Percentiles rank a stretch among this genome's conserved stretches.
Conservation (phyloP, 2,888 invertebrate species). For the Pteria penguin region DNA sequence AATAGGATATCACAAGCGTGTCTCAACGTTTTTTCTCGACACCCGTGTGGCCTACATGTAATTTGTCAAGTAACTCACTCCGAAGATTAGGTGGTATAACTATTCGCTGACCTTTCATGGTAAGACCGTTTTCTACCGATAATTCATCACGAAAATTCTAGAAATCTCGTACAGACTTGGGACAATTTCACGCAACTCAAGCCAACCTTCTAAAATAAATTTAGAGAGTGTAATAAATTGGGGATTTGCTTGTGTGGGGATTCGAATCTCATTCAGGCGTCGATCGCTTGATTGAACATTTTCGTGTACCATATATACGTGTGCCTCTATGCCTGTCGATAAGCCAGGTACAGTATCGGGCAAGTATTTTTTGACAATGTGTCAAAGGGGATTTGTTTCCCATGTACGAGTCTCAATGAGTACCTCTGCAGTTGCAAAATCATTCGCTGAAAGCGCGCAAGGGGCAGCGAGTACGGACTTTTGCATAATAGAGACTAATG, state of each 20-base stretch:
- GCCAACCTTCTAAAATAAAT: constrained; percentile 39
- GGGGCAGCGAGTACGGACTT: constrained; percentile 7
- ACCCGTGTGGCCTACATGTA: constrained; percentile 53
- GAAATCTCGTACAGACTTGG: constrained; percentile 4
- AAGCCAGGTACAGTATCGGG: constrained; percentile 28
- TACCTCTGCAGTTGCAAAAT: constrained; percentile 23
- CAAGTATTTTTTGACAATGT: constrained; percentile 31
- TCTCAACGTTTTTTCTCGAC: constrained; percentile 34
- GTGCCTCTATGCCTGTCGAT: constrained; percentile 27
- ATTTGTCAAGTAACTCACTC: constrained; percentile 35
- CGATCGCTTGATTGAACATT: constrained; percentile 27
- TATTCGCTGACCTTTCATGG: constrained; percentile 38
- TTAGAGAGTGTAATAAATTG: constrained; percentile 16
- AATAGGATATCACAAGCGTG: constrained; percentile 46
- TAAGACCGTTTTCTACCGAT: constrained; percentile 20
- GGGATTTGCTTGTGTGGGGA: constrained; percentile 6
- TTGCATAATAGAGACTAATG: constrained; percentile 14
- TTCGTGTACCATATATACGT: constrained; percentile 30
- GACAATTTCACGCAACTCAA: constrained; percentile 19
- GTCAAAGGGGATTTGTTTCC: constrained; percentile 35
- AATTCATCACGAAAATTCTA: constrained; percentile 36
- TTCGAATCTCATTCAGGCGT: constrained; percentile 6
- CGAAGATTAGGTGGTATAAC: constrained; percentile 41
- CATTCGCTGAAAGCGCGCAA: constrained; percentile 16
- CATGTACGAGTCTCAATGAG: constrained; percentile 7